Conservation (phyloP, 2,888 invertebrate species). For the Apamea sordens region DNA sequence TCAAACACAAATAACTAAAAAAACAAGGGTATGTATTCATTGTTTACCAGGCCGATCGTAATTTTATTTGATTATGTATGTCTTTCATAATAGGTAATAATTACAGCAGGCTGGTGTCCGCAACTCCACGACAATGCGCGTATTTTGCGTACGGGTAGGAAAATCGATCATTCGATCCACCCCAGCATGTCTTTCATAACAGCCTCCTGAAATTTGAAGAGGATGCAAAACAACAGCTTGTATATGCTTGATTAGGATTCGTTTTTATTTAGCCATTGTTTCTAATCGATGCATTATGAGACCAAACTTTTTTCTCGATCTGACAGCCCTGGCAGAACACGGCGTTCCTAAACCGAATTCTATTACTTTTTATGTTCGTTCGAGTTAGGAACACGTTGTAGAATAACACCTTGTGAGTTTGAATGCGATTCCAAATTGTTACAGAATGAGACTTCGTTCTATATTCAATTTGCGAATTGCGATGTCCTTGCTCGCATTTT, state of each 20-base stretch:
- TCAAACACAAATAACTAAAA: too few species aligned
- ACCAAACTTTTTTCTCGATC: conserved; percentile 29
- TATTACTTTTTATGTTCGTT: conserved; percentile 86
- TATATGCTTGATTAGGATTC: conserved; percentile 6
- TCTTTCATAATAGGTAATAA: too few species aligned
- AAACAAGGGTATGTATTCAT: too few species aligned
- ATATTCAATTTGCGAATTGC: conserved; percentile 69
- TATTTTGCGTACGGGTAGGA: too few species aligned
- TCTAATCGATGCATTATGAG: conserved; percentile 48
- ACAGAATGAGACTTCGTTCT: conserved; percentile 61
- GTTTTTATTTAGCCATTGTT: conserved; percentile 36
- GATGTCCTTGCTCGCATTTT: conserved; percentile 31
- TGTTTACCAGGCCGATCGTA: too few species aligned
- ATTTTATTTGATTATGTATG: too few species aligned
- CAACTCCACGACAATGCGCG: too few species aligned
- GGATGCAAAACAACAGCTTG: too few species aligned
- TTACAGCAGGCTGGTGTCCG: too few species aligned
- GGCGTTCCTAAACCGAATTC: conserved; percentile 85
- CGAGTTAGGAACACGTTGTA: conserved; percentile 80
- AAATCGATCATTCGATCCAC: too few species aligned
- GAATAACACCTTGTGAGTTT: conserved; percentile 76
- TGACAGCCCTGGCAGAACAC: conserved; percentile 65
- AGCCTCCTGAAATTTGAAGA: too few species aligned
- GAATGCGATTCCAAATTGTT: conserved; percentile 67
- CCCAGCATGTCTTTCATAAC: too few species aligned